A percentile compares a stretch with the other conserved stretches of the same genome.
phyloP scores from a whole-genome alignment of 2,888 invertebrate species.

The Drosophila diplacantha region DNA sequence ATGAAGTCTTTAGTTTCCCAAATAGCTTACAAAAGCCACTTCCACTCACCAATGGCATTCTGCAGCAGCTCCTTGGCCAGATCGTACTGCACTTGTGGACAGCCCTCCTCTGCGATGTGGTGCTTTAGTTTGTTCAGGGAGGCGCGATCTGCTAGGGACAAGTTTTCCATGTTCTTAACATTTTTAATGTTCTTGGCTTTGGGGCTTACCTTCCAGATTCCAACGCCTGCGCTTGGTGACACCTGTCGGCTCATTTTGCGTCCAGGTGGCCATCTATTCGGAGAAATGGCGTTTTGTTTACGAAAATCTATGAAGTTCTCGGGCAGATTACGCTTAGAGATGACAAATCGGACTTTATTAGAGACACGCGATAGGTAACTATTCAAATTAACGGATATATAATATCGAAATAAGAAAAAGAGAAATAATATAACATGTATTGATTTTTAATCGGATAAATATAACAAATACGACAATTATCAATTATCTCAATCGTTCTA shows the following conservation, averaged over 20 bases:
- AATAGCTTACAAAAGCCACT: neutral
- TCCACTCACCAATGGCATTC: constrained; percentile 83
- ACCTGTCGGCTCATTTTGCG: constrained; percentile 75
- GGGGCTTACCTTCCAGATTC: constrained; percentile 75
- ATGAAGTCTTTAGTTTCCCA: neutral
- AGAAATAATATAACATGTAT: rapidly evolving
- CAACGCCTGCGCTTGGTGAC: constrained; percentile 74
- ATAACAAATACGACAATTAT: neutral
- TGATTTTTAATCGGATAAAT: neutral
- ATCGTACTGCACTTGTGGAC: constrained; percentile 92
- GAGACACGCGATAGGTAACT: constrained; percentile 1
- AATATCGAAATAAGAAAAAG: neutral
- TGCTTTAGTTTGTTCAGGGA: constrained; percentile 79
- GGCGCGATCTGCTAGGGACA: constrained; percentile 69
- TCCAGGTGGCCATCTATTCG: constrained; percentile 76
- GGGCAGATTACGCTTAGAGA: constrained; percentile 8
- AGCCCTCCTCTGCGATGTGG: constrained; percentile 92
- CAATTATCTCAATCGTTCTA: neutral
- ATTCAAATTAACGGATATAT: neutral
- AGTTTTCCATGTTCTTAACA: neutral
- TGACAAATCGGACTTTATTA: constrained; percentile 1
- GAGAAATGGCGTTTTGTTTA: constrained; percentile 44
- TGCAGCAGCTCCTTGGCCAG: constrained; percentile 90
- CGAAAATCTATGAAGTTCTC: constrained; percentile 29
- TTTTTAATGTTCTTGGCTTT: neutral